Conservation (phyloP, 2,113 vertebrate genomes). For the Barnardius zonarius region DNA sequence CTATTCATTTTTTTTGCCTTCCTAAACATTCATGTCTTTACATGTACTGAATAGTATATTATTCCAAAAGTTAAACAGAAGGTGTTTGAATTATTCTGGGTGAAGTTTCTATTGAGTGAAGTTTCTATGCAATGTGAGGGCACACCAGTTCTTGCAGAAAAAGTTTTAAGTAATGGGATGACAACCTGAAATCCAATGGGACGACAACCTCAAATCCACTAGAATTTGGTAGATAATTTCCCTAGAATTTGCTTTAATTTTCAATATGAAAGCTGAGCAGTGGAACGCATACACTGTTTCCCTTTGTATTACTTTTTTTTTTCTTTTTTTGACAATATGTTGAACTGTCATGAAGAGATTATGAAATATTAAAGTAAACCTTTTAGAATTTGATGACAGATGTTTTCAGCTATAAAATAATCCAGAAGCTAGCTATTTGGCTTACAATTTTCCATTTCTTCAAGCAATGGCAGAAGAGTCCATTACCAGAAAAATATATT, state of each 20-base stretch:
- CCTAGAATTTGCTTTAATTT: neutral
- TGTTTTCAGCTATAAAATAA: neutral
- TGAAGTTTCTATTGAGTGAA: neutral
- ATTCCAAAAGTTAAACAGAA: neutral
- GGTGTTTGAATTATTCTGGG: neutral
- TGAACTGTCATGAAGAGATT: neutral
- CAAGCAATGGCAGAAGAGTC: neutral
- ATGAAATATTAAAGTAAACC: neutral
- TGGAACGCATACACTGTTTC: neutral
- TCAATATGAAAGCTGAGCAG: neutral
- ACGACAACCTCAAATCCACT: neutral
- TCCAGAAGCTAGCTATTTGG: neutral
- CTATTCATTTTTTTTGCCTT: neutral
- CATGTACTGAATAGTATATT: neutral
- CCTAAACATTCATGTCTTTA: neutral
- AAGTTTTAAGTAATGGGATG: neutral
- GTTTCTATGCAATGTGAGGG: neutral
- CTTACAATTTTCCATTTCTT: neutral
- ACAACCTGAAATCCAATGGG: neutral
- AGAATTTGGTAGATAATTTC: neutral
- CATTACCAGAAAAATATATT: conserved; percentile 10
- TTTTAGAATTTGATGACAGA: neutral
- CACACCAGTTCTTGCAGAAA: neutral
- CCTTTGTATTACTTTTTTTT: neutral
- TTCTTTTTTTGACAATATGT: neutral